Conservation (phyloP, 2,888 invertebrate species). For the Acholoe squamosa region DNA sequence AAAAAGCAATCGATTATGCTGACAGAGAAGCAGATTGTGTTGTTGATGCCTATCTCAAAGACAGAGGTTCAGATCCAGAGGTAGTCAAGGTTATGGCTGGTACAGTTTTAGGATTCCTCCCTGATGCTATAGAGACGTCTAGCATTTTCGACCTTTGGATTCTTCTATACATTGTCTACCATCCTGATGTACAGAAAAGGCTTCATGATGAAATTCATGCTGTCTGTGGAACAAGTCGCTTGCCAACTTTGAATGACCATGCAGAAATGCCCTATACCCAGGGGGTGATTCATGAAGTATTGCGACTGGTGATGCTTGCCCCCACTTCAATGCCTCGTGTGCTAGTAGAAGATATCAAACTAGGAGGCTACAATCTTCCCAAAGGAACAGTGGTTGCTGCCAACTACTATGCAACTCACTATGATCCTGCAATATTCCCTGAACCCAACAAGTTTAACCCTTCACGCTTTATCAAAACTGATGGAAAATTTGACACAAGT, state of each 20-base stretch:
- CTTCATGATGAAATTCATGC: background rate
- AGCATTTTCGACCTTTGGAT: background rate
- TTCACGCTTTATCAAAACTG: background rate
- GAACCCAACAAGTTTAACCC: background rate
- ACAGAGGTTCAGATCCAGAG: background rate
- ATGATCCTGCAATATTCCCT: background rate
- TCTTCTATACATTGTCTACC: background rate
- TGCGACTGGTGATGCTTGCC: background rate
- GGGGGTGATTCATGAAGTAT: background rate
- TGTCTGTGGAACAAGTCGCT: conserved; percentile 23
- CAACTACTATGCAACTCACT: background rate
- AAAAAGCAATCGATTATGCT: background rate
- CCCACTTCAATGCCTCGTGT: background rate
- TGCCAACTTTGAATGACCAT: background rate
- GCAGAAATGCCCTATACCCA: background rate
- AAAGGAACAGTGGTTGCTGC: background rate
- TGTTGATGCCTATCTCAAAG: background rate
- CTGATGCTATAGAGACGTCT: conserved; percentile 3
- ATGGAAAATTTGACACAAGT: background rate
- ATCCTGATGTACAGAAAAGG: background rate
- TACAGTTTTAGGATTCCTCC: background rate
- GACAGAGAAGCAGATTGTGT: background rate
- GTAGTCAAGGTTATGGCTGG: background rate
- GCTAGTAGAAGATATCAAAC: background rate
- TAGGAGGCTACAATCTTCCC: background rate